Evolutionary conservation across 2,888 invertebrate species (phyloP).

Genomic region (Polyploca ridens): DNA sequence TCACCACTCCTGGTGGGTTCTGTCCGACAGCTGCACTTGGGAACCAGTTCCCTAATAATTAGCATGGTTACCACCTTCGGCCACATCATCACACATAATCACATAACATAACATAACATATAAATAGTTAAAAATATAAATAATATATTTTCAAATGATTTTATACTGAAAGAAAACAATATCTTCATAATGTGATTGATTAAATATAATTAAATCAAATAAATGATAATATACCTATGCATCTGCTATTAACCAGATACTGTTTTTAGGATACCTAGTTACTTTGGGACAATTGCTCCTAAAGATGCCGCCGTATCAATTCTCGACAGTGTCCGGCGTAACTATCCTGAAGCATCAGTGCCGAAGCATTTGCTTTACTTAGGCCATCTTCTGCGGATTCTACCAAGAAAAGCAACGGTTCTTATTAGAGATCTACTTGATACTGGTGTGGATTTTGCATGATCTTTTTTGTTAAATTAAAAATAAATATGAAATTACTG

Average conservation of each 20-base stretch:
- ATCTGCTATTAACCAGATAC: background rate
- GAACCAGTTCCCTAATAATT: no score
- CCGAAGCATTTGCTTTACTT: conserved; percentile 85
- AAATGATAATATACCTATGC: no score
- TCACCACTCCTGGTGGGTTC: no score
- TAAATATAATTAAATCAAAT: no score
- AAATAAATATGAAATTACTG: background rate
- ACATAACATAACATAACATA: no score
- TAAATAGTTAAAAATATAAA: no score
- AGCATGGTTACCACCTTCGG: no score
- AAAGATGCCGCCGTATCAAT: conserved; percentile 83
- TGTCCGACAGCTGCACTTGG: no score
- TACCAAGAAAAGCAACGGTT: conserved; percentile 85
- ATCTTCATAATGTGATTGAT: no score
- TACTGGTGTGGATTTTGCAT: conserved; percentile 87
- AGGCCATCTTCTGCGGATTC: conserved; percentile 83
- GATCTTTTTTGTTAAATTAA: conserved; percentile 21
- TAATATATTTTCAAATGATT: no score
- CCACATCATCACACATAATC: no score
- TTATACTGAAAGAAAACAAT: no score
- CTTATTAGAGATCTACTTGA: conserved; percentile 86
- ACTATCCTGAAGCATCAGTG: conserved; percentile 86
- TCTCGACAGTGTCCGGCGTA: conserved; percentile 85
- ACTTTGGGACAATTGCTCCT: conserved; percentile 86
- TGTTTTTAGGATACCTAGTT: conserved; percentile 85